Base-by-base conservation (phyloP, 2,888 invertebrate genomes). In the Atethmia centrago region DNA sequence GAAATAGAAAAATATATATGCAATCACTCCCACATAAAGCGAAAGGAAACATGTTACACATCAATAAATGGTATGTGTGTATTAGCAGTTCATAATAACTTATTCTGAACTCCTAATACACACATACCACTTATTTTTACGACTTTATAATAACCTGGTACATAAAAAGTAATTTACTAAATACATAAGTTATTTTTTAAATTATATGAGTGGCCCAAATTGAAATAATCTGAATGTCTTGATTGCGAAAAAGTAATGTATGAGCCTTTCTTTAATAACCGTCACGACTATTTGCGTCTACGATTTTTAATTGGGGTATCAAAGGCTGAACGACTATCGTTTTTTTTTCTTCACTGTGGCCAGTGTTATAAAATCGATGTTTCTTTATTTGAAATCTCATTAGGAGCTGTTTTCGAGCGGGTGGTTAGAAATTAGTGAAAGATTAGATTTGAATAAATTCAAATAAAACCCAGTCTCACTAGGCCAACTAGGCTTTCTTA, bases 261-360 rank as follows among this genome's bases (percentile, higher is more conserved):
- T 70, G 59, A 64, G 58, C 31, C 64, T 74, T 70, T 69, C 58
- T 71, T 45, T 58, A 55, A 81, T 28, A 63, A 56, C 64, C 66
- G 45, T 71, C 77, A 85, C 77, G 75, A 73, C 31, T 59, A 67
- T 73, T 70, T 75, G 75, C 74, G 75, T 85, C 12, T 28, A 28
- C 21, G 19, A 59, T 76, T 67, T 70, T 70, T 63, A 45, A 78
- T 71, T 70, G 31, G 14, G 53, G 51, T 36, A 36, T 14, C 12
- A 66, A 69, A 47, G 28, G 59, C 56, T 10, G 47, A 19, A 74
- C 66, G 19, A 47, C 12, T 21, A 67, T 62, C 12, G 49, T 51
- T 56, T 71, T 55, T 76, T 56, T 25, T 71, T 12, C 36, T 63
- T 36, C 7, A 31, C 12, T 25, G 21, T 51, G 10, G 14, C 31